A percentile compares a stretch with the other conserved stretches of the same genome.
Conservation (phyloP, 2,113 vertebrate genomes). For the Rhadina sibilatrix region DNA sequence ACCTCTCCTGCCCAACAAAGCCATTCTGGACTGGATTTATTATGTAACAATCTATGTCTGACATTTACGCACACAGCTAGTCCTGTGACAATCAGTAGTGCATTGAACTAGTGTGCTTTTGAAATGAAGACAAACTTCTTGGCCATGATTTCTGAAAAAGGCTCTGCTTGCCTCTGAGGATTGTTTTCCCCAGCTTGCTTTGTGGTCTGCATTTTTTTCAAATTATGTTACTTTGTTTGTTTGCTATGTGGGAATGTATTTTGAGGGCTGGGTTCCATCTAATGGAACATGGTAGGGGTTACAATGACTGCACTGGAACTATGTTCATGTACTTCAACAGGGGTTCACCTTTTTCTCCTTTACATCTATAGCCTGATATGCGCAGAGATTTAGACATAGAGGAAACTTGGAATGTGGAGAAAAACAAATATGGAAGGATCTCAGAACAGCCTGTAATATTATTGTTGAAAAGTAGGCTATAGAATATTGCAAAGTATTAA, state of each 20-base stretch:
- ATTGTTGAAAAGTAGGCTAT: background rate
- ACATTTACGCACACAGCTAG: background rate
- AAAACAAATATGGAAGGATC: background rate
- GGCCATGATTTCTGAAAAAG: background rate
- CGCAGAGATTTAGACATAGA: background rate
- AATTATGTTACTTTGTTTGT: background rate
- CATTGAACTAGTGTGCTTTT: background rate
- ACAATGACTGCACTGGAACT: background rate
- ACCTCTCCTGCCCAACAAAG: conserved; percentile 11
- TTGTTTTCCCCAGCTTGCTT: background rate
- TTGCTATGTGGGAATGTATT: background rate
- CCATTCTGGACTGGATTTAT: conserved; percentile 18
- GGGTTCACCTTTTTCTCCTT: background rate
- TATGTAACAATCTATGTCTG: background rate
- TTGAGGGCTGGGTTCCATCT: background rate
- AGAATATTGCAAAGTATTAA: background rate
- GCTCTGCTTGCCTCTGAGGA: background rate
- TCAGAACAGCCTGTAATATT: background rate
- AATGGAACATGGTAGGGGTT: background rate
- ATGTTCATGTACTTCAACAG: background rate
- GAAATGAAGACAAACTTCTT: background rate
- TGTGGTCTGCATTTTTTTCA: background rate
- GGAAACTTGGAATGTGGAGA: background rate
- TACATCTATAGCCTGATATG: background rate
- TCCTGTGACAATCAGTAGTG: background rate